Evolutionary conservation across 2,113 vertebrate genomes (phyloP).

Genomic region (Neogobius melanostomus): DNA sequence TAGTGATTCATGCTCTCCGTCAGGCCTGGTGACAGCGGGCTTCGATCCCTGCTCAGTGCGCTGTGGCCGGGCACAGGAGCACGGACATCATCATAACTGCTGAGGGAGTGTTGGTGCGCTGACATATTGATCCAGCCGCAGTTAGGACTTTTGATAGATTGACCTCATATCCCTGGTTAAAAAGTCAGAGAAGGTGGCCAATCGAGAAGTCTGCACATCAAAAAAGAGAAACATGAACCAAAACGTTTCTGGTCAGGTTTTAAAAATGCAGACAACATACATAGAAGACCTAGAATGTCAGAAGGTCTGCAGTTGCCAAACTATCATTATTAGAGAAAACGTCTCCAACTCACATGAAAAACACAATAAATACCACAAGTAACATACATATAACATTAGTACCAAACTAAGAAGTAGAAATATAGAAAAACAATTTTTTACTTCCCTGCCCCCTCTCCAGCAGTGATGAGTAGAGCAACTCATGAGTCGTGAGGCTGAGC

Average conservation of each 20-base stretch:
- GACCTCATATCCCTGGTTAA: conserved; percentile 64
- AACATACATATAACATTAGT: not conserved
- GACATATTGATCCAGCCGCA: conserved; percentile 77
- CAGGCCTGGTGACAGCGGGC: conserved; percentile 77
- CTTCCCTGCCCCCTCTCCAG: conserved; percentile 34
- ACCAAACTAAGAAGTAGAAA: not conserved
- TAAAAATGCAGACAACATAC: too few relatives aligned
- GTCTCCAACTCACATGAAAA: not conserved
- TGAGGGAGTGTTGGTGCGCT: conserved; percentile 68
- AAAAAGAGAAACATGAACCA: not conserved
- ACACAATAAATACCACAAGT: not conserved
- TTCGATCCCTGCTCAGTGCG: conserved; percentile 81
- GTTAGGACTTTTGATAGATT: conserved; percentile 79
- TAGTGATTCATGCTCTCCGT: conserved; percentile 83
- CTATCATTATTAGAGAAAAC: not conserved
- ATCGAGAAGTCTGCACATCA: conserved; percentile 27
- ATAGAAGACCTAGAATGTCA: not conserved
- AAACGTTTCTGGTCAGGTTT: too few relatives aligned
- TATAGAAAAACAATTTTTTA: conserved; percentile 3
- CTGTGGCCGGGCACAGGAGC: conserved; percentile 69
- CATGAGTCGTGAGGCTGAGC: conserved; percentile 40
- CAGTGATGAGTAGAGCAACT: conserved; percentile 18
- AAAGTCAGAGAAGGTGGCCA: conserved; percentile 46
- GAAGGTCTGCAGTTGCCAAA: not conserved
- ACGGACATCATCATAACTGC: conserved; percentile 83